These are phyloP conservation scores for Phasianus colchicus DNA, from an alignment of 2,113 vertebrate species.

Conservation along the genomic window DNA sequence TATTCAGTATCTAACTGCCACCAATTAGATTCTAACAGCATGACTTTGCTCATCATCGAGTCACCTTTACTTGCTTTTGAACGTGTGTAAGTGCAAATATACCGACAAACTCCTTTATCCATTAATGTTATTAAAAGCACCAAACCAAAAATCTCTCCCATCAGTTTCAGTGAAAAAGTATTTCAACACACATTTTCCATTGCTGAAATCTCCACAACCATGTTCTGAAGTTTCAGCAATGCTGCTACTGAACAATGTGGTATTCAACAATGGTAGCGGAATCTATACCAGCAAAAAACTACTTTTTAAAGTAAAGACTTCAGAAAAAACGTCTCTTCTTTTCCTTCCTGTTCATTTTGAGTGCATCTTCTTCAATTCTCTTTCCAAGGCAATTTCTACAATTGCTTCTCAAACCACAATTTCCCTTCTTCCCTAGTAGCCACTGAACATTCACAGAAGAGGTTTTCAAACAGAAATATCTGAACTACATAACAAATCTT, in stretches of 20 bases:
- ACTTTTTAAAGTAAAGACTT: neutral
- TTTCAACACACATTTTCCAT: neutral
- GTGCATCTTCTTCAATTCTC: neutral
- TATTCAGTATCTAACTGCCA: neutral
- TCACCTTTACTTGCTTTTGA: neutral
- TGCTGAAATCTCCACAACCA: neutral
- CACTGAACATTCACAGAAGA: constrained; percentile 57
- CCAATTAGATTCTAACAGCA: neutral
- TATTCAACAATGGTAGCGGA: neutral
- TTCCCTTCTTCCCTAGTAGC: constrained; percentile 10
- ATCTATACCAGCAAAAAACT: neutral
- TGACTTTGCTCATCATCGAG: neutral
- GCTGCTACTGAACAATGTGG: neutral
- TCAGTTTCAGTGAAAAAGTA: neutral
- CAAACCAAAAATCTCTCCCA: neutral
- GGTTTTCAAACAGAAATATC: constrained; percentile 54
- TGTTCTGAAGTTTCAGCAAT: neutral
- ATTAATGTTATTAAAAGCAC: neutral
- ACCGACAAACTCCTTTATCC: neutral
- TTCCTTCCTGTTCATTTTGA: neutral
- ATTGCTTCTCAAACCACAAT: neutral
- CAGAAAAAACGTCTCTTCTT: neutral
- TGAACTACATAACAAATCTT: constrained; percentile 36
- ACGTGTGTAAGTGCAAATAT: neutral
- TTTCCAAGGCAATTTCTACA: constrained; percentile 44